Evolutionary conservation across 2,113 vertebrate species (phyloP), one percentile per base, ranked within the genome.

Genomic region (Amphiprion ocellaris): DNA sequence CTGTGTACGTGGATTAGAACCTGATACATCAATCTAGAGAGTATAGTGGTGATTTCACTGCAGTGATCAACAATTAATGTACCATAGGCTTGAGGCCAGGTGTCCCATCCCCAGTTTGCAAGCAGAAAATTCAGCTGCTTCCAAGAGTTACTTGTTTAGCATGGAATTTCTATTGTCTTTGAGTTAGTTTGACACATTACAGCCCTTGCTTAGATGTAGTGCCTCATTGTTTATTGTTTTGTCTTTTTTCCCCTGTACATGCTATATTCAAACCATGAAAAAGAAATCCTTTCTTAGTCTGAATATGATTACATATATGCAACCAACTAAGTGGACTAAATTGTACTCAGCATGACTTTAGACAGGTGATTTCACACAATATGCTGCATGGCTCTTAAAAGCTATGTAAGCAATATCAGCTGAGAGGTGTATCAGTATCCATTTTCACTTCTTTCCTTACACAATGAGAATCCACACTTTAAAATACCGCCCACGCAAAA

Each of bases 11-110:
- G 37, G 37, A 62, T 10, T 52, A 41, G 9, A 74, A 75, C 50
- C 15, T 74, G 33, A 73, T 64, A 53, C 15, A 64, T 41, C 55
- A 44, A 30, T 50, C 26, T 41, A 26, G 37, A 64, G n/a, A 61
- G 53, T 10, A 63, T n/a, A 21, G 53, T 65, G 8, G 46, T 80
- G 68, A 39, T 64, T 67, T 77, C 21, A 73, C 3, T 67, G 44
- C n/a, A 10, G 8, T 14, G 19, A 26, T 46, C 15, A 50, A 63
- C 69, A 37, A 65, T 30, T 54, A 71, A 56, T 55, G 5, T 50
- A 47, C 44, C 15, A 60, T 4, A 49, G 14, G 15, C 3, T 28
- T 49, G 14, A n/a, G 44, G 28, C n/a, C 24, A 37, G 39, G 50
- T n/a, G 17, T 10, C 0, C 50, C 23, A 50, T 58, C 5, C 8